Evolutionary conservation across 2,797 vertebrate species (phyloP), one percentile per base, ranked within the genome.

Genomic region (Platalea minor): DNA sequence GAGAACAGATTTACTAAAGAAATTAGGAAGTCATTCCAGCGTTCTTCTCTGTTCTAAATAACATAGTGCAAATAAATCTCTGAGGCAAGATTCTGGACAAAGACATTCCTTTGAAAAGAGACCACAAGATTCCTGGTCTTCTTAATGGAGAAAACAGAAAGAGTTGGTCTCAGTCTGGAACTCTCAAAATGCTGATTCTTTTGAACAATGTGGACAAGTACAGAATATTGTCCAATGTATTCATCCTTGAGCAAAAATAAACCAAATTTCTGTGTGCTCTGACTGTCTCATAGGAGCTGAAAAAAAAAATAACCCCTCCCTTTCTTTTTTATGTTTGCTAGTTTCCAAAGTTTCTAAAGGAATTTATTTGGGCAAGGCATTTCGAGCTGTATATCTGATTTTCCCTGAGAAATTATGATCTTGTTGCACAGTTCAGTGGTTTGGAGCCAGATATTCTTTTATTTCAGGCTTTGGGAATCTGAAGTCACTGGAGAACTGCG

Each of bases 101-200:
- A 95, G 91, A 88, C 75, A 86, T 88, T 93, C 82, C 69, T 96
- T 92, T 96, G 86, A 80, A 95, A 96, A 89, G 43, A 94, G 90
- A 97, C 91, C 89, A 85, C 96, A 96, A 85, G 92, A 93, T 94
- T 95, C 96, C 78, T 93, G 65, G 65, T 96, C 57, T 43, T 78
- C 81, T 95, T 95, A 96, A 95, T 83, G 64, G 84, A 96, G 93
- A 96, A 95, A 95, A 80, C 75, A 95, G 91, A 94, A 93, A 93
- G 77, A 85, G 85, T 75, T 92, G 12, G 33, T 95, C 68, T 92
- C 28, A 4, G 76, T 91, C 67, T 92, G 83, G 45, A 74, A 79
- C 86, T 61, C 73, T 84, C 65, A 83, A 67, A 91, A 59, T 53
- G 13, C 35, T 65, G 75, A 95, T 94, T 61, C 23, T 94, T 96